phyloP scores from a whole-genome alignment of 2,797 vertebrate genomes.

The Hemibagrus guttatus region DNA sequence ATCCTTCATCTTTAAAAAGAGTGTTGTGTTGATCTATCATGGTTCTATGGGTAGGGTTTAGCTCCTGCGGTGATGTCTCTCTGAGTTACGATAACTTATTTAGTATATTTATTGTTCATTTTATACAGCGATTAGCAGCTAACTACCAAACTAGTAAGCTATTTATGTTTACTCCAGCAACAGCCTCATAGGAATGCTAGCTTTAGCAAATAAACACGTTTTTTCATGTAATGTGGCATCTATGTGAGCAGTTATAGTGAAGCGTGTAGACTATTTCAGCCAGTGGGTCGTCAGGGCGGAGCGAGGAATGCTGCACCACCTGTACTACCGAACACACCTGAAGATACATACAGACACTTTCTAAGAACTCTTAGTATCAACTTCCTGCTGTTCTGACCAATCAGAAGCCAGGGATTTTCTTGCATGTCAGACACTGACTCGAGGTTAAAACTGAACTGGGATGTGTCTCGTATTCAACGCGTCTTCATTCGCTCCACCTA shows the following conservation, averaged over 20 bases:
- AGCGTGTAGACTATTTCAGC: background rate
- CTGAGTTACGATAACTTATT: background rate
- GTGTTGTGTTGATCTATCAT: background rate
- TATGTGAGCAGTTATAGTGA: background rate
- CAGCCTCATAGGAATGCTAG: constrained; percentile 17
- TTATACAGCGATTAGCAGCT: background rate
- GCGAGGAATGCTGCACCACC: background rate
- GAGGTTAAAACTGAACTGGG: constrained; percentile 5
- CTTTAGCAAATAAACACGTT: background rate
- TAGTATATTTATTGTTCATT: background rate
- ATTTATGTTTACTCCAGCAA: constrained; percentile 5
- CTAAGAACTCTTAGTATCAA: background rate
- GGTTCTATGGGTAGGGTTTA: background rate
- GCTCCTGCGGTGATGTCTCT: background rate
- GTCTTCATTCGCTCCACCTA: background rate
- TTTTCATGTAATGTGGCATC: background rate
- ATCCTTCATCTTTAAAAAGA: background rate
- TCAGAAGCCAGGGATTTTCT: constrained; percentile 14
- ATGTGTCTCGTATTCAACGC: background rate
- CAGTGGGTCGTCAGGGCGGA: background rate
- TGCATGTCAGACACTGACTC: constrained; percentile 37
- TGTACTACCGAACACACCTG: constrained; percentile 13
- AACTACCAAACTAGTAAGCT: constrained; percentile 11
- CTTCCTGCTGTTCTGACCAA: constrained; percentile 22
- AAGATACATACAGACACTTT: background rate